Evolutionary conservation across 1,140 invertebrate genomes (phyloP).

Genomic region (Lucilia cuprina): DNA sequence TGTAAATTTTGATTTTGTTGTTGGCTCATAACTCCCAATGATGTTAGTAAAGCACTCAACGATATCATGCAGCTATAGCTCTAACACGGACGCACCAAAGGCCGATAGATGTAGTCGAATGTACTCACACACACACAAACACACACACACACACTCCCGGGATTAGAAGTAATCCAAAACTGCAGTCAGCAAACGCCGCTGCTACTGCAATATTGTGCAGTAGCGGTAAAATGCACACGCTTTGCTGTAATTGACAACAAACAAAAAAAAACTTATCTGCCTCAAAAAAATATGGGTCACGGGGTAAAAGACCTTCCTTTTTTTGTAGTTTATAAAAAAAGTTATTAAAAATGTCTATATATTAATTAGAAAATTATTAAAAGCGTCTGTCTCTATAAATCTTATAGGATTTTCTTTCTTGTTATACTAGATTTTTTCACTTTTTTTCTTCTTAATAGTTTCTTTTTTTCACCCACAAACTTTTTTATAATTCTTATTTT

Average conservation of each 20-base stretch:
- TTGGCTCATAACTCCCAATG: conserved; percentile 58
- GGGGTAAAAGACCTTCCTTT: background rate
- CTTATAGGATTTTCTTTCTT: background rate
- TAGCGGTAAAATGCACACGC: background rate
- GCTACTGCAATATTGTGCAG: background rate
- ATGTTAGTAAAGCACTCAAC: conserved; percentile 40
- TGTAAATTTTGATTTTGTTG: conserved; percentile 46
- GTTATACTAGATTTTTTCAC: conserved; percentile 17
- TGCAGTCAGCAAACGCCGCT: background rate
- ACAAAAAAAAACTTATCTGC: background rate
- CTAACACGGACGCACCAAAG: background rate
- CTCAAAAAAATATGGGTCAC: conserved; percentile 2
- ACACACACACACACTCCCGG: background rate
- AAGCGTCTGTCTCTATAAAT: background rate
- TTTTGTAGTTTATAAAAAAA: background rate
- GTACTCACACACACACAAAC: background rate
- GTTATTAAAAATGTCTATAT: background rate
- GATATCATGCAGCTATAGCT: conserved; percentile 38
- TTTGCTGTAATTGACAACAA: background rate
- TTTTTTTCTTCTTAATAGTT: background rate
- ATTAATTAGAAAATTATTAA: background rate
- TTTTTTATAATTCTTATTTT: background rate
- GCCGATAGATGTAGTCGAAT: background rate
- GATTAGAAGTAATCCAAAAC: background rate
- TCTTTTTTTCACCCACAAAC: background rate